Base-by-base conservation (phyloP, 2,797 vertebrate species). In the Todus mexicanus region DNA sequence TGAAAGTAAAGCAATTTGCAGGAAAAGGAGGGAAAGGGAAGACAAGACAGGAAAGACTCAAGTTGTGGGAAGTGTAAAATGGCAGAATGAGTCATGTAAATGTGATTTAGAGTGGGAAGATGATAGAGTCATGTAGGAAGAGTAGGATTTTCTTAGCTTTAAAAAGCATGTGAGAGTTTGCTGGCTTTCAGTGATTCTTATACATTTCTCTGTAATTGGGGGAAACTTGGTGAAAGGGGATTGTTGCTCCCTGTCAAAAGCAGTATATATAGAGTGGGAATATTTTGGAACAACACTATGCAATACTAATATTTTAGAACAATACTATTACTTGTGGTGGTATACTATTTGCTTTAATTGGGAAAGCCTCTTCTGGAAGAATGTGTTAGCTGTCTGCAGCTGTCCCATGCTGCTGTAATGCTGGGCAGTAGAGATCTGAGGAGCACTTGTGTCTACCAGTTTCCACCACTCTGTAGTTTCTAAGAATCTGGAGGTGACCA, bases 1-100 rank as follows among this genome's bases (percentile, higher is more conserved):
- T 8, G 17, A 53, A 93, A 92, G 43, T 56, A 20, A 42, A 60
- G 77, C 63, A 64, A 15, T 79, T 79, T 71, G 38, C 74, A 84
- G 74, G 74, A 73, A 86, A 94, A 84, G 31, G 86, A 85, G 64
- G 74, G 64, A 8, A 94, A 90, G 87, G 74, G 89, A 90, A 91
- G 84, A 31, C 33, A 79, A 78, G 92, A n/a, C 70, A 88, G 90
- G 85, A 96, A 88, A 51, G 84, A 42, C 71, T 89, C 23, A 15
- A 42, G 57, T 72, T 83, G 92, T 94, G 92, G 93, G 91, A 93
- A 91, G 94, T 94, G 92, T 93, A 84, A 95, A 91, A 69, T 87
- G 33, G 72, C 83, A 91, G 69, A 87, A 69, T 80, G 92, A 94
- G 89, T 78, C 87, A 80, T 54, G 50, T 57, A 83, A 87, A 89